These are phyloP conservation scores for Amphiprion percula DNA, from an alignment of 2,113 vertebrate species.

Conservation along the genomic window DNA sequence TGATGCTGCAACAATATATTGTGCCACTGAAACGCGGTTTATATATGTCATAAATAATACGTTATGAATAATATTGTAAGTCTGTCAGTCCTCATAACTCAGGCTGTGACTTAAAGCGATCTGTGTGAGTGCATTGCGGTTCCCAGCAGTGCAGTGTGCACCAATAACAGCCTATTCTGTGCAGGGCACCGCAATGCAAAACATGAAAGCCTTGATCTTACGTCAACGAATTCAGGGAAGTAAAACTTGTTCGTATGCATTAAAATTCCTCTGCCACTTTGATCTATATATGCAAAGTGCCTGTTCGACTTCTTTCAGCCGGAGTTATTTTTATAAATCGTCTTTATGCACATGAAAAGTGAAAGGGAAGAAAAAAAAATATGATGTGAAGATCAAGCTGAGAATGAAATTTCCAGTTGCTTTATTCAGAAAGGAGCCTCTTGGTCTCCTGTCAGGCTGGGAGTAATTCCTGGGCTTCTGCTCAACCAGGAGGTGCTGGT, in stretches of 20 bases:
- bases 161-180: slow-evolving; percentile 46
- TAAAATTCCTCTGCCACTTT: slow-evolving; percentile 70
- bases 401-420: slow-evolving; percentile 55
- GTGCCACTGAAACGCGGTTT: not conserved
- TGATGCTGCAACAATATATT: too few species aligned
- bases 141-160: slow-evolving; percentile 21
- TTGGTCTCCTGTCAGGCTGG: slow-evolving; percentile 37
- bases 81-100: slow-evolving; percentile 4
- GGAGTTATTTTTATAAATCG: slow-evolving; percentile 73
- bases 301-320: slow-evolving; percentile 60
- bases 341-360: slow-evolving; percentile 48
- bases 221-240: slow-evolving; percentile 68
- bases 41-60: not conserved
- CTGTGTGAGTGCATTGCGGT: not conserved
- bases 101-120: slow-evolving; percentile 18
- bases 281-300: slow-evolving; percentile 75
- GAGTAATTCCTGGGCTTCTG: slow-evolving; percentile 57
- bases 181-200: slow-evolving; percentile 52
- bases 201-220: slow-evolving; percentile 73
- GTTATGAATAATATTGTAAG: slow-evolving; percentile 18
- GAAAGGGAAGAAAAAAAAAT: not conserved
- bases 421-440: slow-evolving; percentile 39
- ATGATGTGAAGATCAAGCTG: slow-evolving; percentile 53
- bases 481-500: slow-evolving; percentile 46
- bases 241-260: slow-evolving; percentile 71